Conservation (phyloP, 2,113 vertebrate genomes). For the Holacanthus passer region DNA sequence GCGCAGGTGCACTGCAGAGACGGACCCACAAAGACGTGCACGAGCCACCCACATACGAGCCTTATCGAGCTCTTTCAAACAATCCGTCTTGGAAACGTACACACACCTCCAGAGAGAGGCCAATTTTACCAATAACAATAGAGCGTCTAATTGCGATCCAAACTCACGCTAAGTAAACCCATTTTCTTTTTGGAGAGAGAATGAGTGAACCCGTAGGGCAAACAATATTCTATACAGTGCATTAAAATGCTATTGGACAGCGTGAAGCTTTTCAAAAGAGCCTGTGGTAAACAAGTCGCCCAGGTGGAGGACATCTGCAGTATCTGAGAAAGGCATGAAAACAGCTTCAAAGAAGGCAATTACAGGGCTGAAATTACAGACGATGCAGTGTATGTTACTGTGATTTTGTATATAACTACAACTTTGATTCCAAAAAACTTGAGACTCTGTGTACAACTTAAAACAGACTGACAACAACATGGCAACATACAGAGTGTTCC, state of each 20-base stretch:
- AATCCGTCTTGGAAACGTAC: constrained; percentile 36
- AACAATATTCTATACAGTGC: constrained; percentile 8
- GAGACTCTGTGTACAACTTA: too few species aligned
- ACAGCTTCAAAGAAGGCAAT: constrained; percentile 26
- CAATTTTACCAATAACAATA: constrained; percentile 60
- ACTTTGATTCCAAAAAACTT: too few species aligned
- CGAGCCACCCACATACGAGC: constrained; percentile 40
- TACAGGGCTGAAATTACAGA: constrained; percentile 17
- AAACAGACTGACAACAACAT: too few species aligned
- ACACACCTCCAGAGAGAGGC: constrained; percentile 19
- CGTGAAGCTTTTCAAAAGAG: constrained; percentile 16
- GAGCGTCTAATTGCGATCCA: constrained; percentile 51
- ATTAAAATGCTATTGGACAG: constrained; percentile 15
- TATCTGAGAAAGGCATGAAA: background rate
- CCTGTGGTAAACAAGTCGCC: constrained; percentile 19
- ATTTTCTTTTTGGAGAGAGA: constrained; percentile 45
- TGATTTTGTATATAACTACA: too few species aligned
- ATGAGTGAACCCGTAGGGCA: constrained; percentile 19
- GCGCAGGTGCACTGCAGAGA: constrained; percentile 22
- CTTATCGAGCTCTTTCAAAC: constrained; percentile 51
- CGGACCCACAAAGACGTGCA: constrained; percentile 6
- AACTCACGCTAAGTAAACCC: constrained; percentile 38
- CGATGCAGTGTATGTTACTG: background rate
- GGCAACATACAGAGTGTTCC: too few species aligned
- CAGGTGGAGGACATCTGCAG: background rate